Percentiles rank a stretch among this genome's conserved stretches.
These are phyloP conservation scores for Smutsia temminckii DNA, from an alignment of 2,797 vertebrate species.

Conservation along the genomic window DNA sequence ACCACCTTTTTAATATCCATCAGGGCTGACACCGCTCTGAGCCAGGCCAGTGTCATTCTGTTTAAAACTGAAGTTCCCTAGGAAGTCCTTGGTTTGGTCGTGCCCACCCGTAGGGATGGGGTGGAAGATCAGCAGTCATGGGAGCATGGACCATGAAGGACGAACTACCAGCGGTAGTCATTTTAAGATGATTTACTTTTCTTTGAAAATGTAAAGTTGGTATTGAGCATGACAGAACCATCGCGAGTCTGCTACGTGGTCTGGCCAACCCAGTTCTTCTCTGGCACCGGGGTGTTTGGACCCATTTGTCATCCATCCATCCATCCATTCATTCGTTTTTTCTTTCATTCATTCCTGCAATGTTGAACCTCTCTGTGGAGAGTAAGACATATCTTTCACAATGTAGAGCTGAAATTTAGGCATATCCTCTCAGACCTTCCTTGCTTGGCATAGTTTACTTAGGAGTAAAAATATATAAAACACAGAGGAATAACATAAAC, in stretches of 20 bases:
- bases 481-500: slow-evolving; percentile 20
- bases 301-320: not conserved
- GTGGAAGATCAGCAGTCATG: not conserved
- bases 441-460: slow-evolving; percentile 6
- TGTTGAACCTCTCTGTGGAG: not conserved
- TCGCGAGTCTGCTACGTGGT: accelerated
- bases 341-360: not conserved
- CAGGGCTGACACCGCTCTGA: not conserved
- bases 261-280: not conserved
- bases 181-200: not conserved
- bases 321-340: not conserved
- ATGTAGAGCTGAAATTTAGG: not conserved
- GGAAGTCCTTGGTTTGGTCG: not conserved
- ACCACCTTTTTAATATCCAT: not conserved
- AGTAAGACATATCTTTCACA: not conserved
- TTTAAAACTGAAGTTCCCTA: not conserved
- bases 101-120: not conserved
- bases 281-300: not conserved
- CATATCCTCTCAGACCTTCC: not conserved
- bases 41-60: not conserved
- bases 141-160: not conserved
- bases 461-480: slow-evolving; percentile 36
- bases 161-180: not conserved
- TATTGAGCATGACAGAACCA: not conserved
- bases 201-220: slow-evolving; percentile 2